Percentiles rank a stretch among this genome's conserved stretches.
Conservation (phyloP, 2,113 vertebrate species). For the Verasper variegatus region DNA sequence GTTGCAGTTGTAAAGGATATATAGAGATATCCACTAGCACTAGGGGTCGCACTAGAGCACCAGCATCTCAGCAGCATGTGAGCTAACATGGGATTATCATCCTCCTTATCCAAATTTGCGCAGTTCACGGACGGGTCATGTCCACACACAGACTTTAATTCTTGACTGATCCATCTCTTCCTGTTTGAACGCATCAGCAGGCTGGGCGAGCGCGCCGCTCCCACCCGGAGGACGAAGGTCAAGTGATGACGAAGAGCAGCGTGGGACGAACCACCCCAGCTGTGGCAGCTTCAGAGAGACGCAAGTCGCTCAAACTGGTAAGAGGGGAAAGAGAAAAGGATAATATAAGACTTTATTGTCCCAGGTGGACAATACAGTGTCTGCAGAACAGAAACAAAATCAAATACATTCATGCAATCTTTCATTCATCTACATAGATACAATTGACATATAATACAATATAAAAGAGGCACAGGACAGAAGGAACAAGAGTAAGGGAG, state of each 20-base stretch:
- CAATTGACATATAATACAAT: no score
- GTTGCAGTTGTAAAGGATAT: background rate
- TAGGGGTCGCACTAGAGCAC: no score
- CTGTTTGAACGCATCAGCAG: conserved; percentile 37
- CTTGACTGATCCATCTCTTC: background rate
- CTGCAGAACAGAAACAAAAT: no score
- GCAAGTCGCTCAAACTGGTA: conserved; percentile 89
- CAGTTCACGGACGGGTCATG: background rate
- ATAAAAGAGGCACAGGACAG: background rate
- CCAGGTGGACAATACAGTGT: no score
- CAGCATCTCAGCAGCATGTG: background rate
- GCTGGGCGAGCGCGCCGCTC: conserved; percentile 73
- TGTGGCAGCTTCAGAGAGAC: conserved; percentile 84
- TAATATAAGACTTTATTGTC: background rate
- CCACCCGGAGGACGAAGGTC: conserved; percentile 73
- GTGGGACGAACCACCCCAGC: conserved; percentile 72
- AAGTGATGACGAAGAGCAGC: conserved; percentile 56
- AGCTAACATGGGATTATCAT: background rate
- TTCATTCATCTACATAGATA: no score
- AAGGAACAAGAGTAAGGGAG: background rate
- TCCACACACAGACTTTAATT: background rate
- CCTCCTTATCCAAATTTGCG: background rate
- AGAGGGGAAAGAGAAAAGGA: conserved; percentile 29
- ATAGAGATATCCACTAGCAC: no score
- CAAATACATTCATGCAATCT: no score